phyloP scores from a whole-genome alignment of 2,888 invertebrate genomes.

The Pollenia amentaria region DNA sequence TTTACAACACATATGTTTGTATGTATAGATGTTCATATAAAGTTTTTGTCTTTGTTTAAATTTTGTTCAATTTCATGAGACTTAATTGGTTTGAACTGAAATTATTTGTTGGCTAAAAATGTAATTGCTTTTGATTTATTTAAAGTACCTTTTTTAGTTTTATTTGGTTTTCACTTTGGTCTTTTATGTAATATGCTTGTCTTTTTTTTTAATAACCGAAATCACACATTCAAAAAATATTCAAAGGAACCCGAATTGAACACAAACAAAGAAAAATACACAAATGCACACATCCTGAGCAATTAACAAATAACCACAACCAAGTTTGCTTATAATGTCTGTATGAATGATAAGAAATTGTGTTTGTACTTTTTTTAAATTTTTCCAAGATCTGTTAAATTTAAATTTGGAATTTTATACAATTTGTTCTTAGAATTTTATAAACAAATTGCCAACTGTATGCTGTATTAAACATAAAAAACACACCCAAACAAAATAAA shows the following conservation, averaged over 20 bases:
- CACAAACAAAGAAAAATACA: background rate
- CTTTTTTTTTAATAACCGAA: background rate
- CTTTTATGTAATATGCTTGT: background rate
- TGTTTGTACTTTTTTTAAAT: background rate
- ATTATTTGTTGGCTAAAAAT: constrained; percentile 4
- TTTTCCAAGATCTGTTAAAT: constrained; percentile 47
- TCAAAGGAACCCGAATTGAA: constrained; percentile 13
- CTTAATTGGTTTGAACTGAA: background rate
- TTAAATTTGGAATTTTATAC: constrained; percentile 43
- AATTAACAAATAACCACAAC: constrained; percentile 10
- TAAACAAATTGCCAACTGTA: constrained; percentile 49
- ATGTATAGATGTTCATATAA: too few relatives aligned
- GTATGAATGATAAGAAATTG: constrained; percentile 30
- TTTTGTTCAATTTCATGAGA: background rate
- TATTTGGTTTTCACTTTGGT: constrained; percentile 8
- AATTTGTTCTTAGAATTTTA: constrained; percentile 44
- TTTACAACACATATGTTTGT: too few relatives aligned
- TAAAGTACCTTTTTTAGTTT: background rate
- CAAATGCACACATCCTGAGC: background rate
- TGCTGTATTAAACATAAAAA: constrained; percentile 63
- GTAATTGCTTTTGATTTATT: constrained; percentile 9
- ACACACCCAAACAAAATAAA: background rate
- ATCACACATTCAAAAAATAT: constrained; percentile 7
- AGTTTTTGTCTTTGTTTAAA: background rate
- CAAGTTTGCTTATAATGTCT: constrained; percentile 3